phyloP scores from a whole-genome alignment of 2,797 vertebrate species.

The Forpus xanthops region DNA sequence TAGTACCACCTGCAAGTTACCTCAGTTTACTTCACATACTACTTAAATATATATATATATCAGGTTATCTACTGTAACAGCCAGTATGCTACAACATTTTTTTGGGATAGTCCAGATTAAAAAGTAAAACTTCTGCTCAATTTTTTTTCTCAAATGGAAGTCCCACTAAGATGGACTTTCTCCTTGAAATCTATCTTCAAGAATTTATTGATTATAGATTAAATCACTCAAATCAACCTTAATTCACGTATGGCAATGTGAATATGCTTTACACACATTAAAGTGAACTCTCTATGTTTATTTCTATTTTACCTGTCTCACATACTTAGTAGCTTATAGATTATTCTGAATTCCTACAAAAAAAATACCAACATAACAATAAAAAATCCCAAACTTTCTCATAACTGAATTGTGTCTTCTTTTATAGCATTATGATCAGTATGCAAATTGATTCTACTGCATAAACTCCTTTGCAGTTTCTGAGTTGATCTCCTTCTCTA shows the following conservation, averaged over 20 bases:
- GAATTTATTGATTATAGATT: background rate
- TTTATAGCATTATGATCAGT: background rate
- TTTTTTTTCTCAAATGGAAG: background rate
- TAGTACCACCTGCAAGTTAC: background rate
- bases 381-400: background rate
- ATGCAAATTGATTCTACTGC: background rate
- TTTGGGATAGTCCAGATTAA: background rate
- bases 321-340: background rate
- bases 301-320: background rate
- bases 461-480: background rate
- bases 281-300: background rate
- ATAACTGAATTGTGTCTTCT: background rate
- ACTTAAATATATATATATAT: background rate
- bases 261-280: background rate
- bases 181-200: background rate
- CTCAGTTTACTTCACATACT: background rate
- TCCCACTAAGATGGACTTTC: background rate
- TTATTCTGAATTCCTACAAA: background rate
- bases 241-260: background rate
- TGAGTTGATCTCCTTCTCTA: background rate
- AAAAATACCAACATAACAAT: background rate
- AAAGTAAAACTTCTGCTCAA: background rate
- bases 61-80: background rate
- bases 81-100: background rate
- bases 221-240: background rate